These are phyloP conservation scores for Upupa epops DNA, from an alignment of 2,113 vertebrate genomes.

Conservation along the genomic window DNA sequence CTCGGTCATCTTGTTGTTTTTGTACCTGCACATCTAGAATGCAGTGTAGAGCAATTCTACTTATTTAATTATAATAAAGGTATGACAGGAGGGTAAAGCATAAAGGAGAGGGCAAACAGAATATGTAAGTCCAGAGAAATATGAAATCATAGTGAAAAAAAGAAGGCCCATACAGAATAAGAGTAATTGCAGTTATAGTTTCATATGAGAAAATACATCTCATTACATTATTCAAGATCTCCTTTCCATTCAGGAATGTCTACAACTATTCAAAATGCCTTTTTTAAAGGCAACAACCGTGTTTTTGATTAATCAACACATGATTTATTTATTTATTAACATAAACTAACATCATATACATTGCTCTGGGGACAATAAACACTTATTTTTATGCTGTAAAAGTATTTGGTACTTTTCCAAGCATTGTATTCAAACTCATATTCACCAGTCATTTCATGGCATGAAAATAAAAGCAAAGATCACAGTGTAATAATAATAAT, in stretches of 20 bases:
- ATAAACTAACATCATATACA: background rate
- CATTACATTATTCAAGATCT: background rate
- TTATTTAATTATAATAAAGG: constrained; percentile 3
- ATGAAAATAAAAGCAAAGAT: background rate
- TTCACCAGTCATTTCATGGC: background rate
- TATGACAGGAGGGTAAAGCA: background rate
- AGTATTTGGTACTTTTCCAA: background rate
- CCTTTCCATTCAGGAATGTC: background rate
- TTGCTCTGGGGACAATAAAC: background rate
- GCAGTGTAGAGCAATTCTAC: background rate
- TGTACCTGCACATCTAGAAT: background rate
- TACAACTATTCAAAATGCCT: background rate
- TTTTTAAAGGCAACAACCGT: background rate
- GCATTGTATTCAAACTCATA: background rate
- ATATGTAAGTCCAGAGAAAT: background rate
- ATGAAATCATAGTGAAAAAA: no score
- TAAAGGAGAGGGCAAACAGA: background rate
- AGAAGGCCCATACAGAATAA: background rate
- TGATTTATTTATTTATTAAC: background rate
- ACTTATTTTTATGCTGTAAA: background rate
- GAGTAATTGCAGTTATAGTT: background rate
- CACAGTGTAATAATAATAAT: background rate
- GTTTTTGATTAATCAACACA: background rate
- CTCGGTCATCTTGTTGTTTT: background rate
- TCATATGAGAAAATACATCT: background rate